Evolutionary conservation across 2,888 invertebrate genomes (phyloP), one percentile per base, ranked within the genome.

Genomic region (Eupsilia transversa): DNA sequence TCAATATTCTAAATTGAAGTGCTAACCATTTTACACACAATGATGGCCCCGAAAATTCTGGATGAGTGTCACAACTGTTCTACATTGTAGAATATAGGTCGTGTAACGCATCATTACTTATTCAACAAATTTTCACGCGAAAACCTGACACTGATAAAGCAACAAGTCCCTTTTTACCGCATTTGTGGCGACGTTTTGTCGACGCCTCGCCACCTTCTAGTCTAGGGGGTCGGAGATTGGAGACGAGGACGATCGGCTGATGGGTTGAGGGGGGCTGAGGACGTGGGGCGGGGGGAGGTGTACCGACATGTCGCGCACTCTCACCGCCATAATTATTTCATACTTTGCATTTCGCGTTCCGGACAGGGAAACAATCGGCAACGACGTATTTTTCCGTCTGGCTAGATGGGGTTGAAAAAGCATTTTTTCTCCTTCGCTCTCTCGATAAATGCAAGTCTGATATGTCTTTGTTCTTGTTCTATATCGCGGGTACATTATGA

Each of bases 301-400:
- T 74, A 81, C 49, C 83, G 83, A 91, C 89, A 90, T 92, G 92
- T 93, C 91, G 92, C 89, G 92, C 90, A 91, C 93, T 91, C 91
- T 91, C 91, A 87, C 91, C 91, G 91, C 91, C 92, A 94, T 96
- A 95, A 96, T 96, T 96, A 95, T 96, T 96, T 95, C 94, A 94
- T 95, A 94, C 94, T 94, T 93, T 92, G 92, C 92, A 92, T 94
- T 93, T 92, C 90, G 91, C 92, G 89, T 93, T 91, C 89, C 92
- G 89, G 91, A 92, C 90, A 91, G 85, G 87, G 92, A 93, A 94
- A 94, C 94, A 94, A 95, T 95, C 92, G 93, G 89, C 89, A 88
- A 89, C 86, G 88, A 89, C 87, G 91, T 92, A 92, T 94, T 94
- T 94, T 94, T 93, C 92, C 92, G 92, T 92, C 92, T 92, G 90